Evolutionary conservation across 2,888 invertebrate species (phyloP), one percentile per base, ranked within the genome.

Genomic region (Xestoiulus laeticollis): DNA sequence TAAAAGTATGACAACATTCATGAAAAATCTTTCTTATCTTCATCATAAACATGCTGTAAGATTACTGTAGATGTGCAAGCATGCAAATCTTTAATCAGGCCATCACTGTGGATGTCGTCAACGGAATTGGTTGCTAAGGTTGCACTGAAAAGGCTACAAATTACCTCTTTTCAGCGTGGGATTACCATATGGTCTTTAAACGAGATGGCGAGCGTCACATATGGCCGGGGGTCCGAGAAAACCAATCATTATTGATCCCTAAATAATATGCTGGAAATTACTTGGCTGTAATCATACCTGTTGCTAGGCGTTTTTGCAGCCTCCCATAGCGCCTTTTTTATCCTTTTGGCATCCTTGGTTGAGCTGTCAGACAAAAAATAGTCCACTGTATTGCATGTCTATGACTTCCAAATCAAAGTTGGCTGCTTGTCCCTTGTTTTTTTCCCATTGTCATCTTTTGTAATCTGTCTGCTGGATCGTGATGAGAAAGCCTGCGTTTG

Each of bases 171-270:
- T 53, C 53, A 53, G 53, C 53, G 53, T 53, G 53, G 53, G 53
- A 53, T 53, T 53, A n/a, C 53, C 53, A 53, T 53, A 53, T 4
- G 53, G 53, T 53, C 53, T 53, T n/a, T 53, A 16, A n/a, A 53
- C 19, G 53, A 53, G n/a, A 3, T 53, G 53, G 53, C 53, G 19
- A 53, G 12, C 48, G 48, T 48, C 12, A 53, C 53, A n/a, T n/a
- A n/a, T 53, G 53, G 53, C 53, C 53, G 53, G 53, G 53, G n/a
- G n/a, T 53, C 53, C 53, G 53, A 53, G 53, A n/a, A n/a, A 53
- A 53, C 19, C 53, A 16, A 53, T 53, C 53, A 53, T 16, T 53
- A 53, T 53, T 53, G 53, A 53, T 53, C 53, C 53, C 19, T 1
- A n/a, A 1, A 16, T n/a, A 53, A 53, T 19, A 53, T 19, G 53